A percentile compares a stretch with the other conserved stretches of the same genome.
Conservation (phyloP, 1,140 invertebrate species). For the Hylaeus volcanicus region DNA sequence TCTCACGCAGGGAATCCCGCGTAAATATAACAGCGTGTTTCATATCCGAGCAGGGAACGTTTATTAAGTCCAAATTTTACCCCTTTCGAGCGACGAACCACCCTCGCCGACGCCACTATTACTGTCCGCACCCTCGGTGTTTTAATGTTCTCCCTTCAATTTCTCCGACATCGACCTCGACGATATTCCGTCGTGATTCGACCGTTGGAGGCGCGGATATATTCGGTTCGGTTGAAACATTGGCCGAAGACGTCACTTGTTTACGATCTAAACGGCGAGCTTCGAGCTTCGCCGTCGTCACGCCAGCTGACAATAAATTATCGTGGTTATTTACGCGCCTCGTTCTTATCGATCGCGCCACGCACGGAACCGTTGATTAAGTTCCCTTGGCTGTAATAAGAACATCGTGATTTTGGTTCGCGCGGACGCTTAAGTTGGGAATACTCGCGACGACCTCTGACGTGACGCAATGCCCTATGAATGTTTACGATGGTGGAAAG, state of each 20-base stretch:
- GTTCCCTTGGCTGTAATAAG: neutral
- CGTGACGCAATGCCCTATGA: too few species aligned
- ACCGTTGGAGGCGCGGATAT: slow-evolving; percentile 57
- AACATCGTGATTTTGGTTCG: neutral
- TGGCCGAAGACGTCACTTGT: slow-evolving; percentile 8
- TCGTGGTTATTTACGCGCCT: slow-evolving; percentile 51
- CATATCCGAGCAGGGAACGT: slow-evolving; percentile 48
- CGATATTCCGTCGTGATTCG: slow-evolving; percentile 63
- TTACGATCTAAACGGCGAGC: neutral
- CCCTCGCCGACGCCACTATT: slow-evolving; percentile 68
- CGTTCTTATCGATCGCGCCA: slow-evolving; percentile 55
- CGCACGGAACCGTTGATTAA: slow-evolving; percentile 2
- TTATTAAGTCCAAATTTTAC: slow-evolving; percentile 67
- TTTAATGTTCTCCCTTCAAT: slow-evolving; percentile 71
- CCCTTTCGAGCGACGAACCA: slow-evolving; percentile 59
- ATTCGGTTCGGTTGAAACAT: slow-evolving; percentile 52
- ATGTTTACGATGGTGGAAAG: too few species aligned
- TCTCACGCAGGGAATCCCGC: neutral
- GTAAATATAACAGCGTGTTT: slow-evolving; percentile 38
- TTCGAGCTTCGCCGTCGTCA: neutral
- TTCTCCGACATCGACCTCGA: slow-evolving; percentile 67
- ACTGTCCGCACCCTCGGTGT: slow-evolving; percentile 71
- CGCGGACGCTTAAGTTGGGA: neutral
- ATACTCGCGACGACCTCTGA: neutral
- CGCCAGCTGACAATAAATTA: slow-evolving; percentile 45